phyloP scores from a whole-genome alignment of 2,113 vertebrate genomes.

The Nematolebias whitei region DNA sequence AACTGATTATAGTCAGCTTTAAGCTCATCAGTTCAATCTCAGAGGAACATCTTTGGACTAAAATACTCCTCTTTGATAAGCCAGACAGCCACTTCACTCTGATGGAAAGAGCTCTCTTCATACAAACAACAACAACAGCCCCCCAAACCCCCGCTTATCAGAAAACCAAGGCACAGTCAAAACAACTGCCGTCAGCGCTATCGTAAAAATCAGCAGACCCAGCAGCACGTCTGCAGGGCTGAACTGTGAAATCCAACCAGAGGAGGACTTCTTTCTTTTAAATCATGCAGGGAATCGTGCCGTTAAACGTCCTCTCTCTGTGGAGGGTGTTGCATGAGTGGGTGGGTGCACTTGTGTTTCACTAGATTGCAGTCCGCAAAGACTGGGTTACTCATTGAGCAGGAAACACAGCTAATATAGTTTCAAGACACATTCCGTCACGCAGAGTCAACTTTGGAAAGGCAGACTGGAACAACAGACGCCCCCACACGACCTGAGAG shows the following conservation, averaged over 20 bases:
- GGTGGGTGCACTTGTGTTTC: too few species aligned
- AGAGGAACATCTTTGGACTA: neutral
- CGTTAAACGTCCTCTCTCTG: neutral
- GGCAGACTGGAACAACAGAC: conserved; percentile 32
- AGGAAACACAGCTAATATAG: conserved; percentile 34
- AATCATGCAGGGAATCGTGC: neutral
- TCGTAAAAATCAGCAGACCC: conserved; percentile 32
- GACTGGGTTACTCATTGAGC: conserved; percentile 34
- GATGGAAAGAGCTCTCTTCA: conserved; percentile 7
- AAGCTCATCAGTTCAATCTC: neutral
- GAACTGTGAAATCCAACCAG: conserved; percentile 3
- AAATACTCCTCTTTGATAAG: conserved; percentile 28
- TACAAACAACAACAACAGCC: conserved; percentile 19
- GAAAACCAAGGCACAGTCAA: conserved; percentile 48
- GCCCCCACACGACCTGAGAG: conserved; percentile 34
- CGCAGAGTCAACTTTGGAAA: conserved; percentile 22
- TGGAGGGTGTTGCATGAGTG: conserved; percentile 12
- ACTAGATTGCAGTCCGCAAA: conserved; percentile 16
- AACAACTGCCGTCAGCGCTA: conserved; percentile 51
- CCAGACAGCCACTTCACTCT: neutral
- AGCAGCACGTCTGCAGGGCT: conserved; percentile 19
- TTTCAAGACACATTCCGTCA: conserved; percentile 43
- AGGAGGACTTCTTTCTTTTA: neutral
- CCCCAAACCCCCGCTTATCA: conserved; percentile 6
- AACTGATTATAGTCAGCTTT: too few species aligned